A percentile compares a stretch with the other conserved stretches of the same genome.
These are phyloP conservation scores for Pseudochirops corinnae DNA, from an alignment of 2,797 vertebrate species.

Conservation along the genomic window DNA sequence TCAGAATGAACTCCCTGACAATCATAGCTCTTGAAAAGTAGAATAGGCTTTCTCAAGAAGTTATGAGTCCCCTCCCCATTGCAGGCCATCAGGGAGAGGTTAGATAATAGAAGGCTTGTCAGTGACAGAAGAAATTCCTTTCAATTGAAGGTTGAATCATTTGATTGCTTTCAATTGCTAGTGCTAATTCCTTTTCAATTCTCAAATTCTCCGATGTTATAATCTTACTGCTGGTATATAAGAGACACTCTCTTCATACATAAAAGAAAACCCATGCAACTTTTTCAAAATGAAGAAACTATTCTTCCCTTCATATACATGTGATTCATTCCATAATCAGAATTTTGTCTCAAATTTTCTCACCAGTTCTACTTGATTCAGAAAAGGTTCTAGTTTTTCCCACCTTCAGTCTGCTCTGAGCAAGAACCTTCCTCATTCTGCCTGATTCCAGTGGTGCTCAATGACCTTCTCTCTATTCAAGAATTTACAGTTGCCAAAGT, in stretches of 20 bases:
- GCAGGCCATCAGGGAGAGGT: background rate
- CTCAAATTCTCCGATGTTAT: background rate
- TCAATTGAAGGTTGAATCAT: background rate
- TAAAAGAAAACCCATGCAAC: conserved; percentile 39
- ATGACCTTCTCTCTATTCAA: background rate
- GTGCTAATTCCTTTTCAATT: background rate
- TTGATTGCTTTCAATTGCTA: background rate
- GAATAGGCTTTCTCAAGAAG: background rate
- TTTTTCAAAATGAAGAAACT: conserved; percentile 48
- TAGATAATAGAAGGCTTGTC: background rate
- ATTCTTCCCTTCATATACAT: background rate
- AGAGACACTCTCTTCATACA: conserved; percentile 58
- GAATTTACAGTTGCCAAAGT: background rate
- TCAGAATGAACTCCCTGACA: background rate
- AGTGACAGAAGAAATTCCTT: background rate
- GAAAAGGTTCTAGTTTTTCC: background rate
- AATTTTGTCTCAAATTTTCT: background rate
- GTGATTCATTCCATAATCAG: background rate
- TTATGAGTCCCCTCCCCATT: background rate
- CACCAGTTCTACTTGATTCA: conserved; percentile 35
- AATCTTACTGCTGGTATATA: conserved; percentile 23
- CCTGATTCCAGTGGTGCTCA: background rate
- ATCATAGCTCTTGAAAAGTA: background rate
- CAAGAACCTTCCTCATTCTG: background rate
- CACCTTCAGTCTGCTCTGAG: background rate